Base-by-base conservation (phyloP, 2,888 invertebrate species). In the Morinoia aosen region DNA sequence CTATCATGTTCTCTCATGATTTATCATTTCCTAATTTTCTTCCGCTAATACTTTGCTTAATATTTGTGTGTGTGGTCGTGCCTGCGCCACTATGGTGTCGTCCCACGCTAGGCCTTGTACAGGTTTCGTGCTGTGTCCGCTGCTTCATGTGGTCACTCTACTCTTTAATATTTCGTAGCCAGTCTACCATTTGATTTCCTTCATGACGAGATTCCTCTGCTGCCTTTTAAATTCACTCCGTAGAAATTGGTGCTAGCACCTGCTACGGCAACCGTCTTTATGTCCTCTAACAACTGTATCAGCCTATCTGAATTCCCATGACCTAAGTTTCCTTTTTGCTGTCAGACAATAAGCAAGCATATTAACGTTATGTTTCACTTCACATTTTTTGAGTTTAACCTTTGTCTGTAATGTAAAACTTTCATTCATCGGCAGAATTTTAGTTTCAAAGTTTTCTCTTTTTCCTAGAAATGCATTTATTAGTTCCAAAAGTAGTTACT, bases 41-140 rank as follows among this genome's bases (percentile, higher is more conserved):
- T 93, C 16, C 58, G 57, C 93, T 93, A 57, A 57, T 93, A 57
- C 16, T n/a, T 93, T 57, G 48, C 93, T 93, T 76, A 76, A 76
- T 76, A 76, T 76, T 76, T 33, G 76, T 76, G 61, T 61, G 76
- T 76, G 76, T 33, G 19, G 76, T 33, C 33, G 76, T 76, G 76
- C 76, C 76, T 76, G 33, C 33, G 76, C 33, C 76, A 25, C 19
- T 7, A 16, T 76, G 19, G 61, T 61, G 33, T 33, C 76, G 76
- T 76, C 76, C 76, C 76, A 76, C 76, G 25, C 76, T 33, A 16
- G 76, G 76, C 33, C 76, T 61, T 76, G 76, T 76, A 76, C 76
- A 76, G 25, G 76, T 33, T 76, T 33, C 33, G 33, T 76, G 76
- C 76, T 76, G 76, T 76, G 76, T 76, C 25, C 19, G 19, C 33